Evolutionary conservation across 2,113 vertebrate species (phyloP).

Genomic region (Thalassarche chlororhynchos): DNA sequence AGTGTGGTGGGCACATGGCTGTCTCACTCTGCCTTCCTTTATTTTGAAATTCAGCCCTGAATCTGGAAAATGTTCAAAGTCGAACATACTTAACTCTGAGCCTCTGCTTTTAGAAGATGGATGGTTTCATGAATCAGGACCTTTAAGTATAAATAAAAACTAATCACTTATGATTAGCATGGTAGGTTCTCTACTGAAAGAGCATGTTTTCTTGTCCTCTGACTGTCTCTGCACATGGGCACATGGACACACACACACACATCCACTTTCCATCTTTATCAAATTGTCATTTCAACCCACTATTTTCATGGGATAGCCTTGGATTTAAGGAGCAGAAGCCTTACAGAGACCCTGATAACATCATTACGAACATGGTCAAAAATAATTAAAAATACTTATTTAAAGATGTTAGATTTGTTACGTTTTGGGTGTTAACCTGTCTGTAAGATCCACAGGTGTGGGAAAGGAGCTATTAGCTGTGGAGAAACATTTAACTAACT

Average conservation of each 20-base stretch:
- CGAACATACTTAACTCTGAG: neutral
- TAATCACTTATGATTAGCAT: neutral
- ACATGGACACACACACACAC: too few relatives aligned
- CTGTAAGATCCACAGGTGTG: neutral
- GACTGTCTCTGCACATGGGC: neutral
- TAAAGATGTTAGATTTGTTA: neutral
- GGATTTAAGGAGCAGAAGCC: neutral
- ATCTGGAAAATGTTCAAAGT: neutral
- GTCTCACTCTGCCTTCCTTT: neutral
- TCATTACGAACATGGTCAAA: neutral
- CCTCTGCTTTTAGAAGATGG: neutral
- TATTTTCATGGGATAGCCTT: neutral
- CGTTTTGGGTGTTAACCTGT: neutral
- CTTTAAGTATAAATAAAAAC: neutral
- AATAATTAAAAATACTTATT: neutral
- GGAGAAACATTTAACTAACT: neutral
- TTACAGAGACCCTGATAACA: neutral
- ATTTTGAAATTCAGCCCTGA: neutral
- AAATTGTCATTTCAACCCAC: neutral
- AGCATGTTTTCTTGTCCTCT: neutral
- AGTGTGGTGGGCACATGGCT: neutral
- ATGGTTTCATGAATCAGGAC: neutral
- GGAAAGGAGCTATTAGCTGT: neutral
- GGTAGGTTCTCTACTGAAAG: neutral
- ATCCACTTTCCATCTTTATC: neutral